phyloP scores from a whole-genome alignment of 2,113 vertebrate genomes.

The Catharus fuscescens region DNA sequence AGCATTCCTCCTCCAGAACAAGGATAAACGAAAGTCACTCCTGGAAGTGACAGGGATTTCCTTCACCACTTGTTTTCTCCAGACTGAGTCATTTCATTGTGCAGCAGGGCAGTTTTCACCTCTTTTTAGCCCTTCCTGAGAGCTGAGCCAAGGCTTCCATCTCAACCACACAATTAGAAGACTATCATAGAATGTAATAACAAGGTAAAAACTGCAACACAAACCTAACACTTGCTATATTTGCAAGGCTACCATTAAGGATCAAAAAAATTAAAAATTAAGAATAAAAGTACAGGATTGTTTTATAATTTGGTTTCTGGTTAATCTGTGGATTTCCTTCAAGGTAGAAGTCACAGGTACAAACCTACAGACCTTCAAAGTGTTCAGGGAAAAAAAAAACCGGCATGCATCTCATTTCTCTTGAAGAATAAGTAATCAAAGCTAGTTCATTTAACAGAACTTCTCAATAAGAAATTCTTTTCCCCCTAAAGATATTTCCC shows the following conservation, averaged over 20 bases:
- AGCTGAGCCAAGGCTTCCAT: neutral
- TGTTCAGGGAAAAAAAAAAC: neutral
- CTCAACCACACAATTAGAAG: neutral
- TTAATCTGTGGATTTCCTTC: neutral
- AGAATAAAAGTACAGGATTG: neutral
- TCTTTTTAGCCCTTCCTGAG: conserved; percentile 9
- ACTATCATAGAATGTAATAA: neutral
- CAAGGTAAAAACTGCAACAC: neutral
- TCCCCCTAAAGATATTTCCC: neutral
- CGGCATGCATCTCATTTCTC: neutral
- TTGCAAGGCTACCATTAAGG: neutral
- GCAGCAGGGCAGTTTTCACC: neutral
- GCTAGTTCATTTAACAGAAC: neutral
- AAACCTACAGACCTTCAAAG: neutral
- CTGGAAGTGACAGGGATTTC: conserved; percentile 16
- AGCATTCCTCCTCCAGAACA: neutral
- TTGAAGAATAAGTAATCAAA: neutral
- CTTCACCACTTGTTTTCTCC: conserved; percentile 20
- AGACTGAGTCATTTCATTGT: neutral
- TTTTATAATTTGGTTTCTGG: neutral
- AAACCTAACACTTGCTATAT: neutral
- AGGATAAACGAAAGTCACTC: neutral
- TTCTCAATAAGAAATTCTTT: neutral
- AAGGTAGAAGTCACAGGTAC: neutral
- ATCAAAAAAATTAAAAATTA: neutral